phyloP scores from a whole-genome alignment of 2,888 invertebrate species.

The Hydropsyche betteni region DNA sequence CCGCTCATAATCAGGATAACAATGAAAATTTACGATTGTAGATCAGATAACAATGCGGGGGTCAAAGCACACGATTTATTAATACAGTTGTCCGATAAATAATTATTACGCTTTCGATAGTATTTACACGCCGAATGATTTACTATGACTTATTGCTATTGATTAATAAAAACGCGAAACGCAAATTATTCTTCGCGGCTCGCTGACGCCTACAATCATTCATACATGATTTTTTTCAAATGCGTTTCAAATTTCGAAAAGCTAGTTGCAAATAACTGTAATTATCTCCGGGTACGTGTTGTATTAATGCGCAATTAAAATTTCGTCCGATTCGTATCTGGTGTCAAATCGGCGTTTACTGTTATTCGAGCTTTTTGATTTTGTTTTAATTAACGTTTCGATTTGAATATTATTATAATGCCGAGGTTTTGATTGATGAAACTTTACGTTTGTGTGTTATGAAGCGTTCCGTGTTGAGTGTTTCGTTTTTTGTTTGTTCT shows the following conservation, averaged over 20 bases:
- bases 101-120: not conserved
- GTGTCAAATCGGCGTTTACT: not conserved
- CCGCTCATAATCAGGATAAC: slow-evolving; percentile 9
- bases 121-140: too few species aligned
- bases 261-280: slow-evolving; percentile 11
- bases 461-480: too few species aligned
- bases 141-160: too few species aligned
- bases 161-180: too few species aligned
- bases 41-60: not conserved
- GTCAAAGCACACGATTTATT: not conserved
- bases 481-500: too few species aligned
- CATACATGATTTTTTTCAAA: too few species aligned
- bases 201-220: too few species aligned
- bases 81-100: slow-evolving; percentile 2
- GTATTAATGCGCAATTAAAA: slow-evolving; percentile 14
- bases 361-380: not conserved
- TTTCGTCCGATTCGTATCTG: not conserved
- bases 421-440: too few species aligned
- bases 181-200: too few species aligned
- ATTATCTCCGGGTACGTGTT: not conserved
- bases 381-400: not conserved
- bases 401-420: not conserved
- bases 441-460: too few species aligned
- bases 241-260: not conserved
- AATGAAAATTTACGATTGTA: slow-evolving; percentile 2